Conservation (phyloP, 1,140 invertebrate genomes). For the Octopus sinensis region DNA sequence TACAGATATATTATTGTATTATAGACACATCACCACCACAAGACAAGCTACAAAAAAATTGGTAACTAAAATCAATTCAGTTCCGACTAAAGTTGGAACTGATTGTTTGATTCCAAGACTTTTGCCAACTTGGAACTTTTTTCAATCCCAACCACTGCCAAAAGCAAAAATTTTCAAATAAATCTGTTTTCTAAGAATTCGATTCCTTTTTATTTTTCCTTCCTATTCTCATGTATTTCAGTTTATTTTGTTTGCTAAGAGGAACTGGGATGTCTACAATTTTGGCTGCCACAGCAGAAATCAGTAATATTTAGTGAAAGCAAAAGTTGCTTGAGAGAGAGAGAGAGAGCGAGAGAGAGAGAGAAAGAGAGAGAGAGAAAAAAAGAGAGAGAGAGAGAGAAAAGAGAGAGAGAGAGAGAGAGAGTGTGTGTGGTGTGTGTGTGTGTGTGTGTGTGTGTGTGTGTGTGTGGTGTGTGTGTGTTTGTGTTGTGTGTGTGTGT, state of each 20-base stretch:
- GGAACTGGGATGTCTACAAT: background rate
- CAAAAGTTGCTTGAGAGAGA: background rate
- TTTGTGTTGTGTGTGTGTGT: background rate
- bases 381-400: background rate
- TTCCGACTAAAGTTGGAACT: too few relatives aligned
- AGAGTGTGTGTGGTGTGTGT: background rate
- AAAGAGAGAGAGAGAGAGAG: background rate
- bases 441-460: too few relatives aligned
- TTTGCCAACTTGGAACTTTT: too few relatives aligned
- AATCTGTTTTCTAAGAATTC: background rate
- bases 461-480: too few relatives aligned
- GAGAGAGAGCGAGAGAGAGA: background rate
- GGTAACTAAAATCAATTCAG: too few relatives aligned
- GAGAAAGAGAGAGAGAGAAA: background rate
- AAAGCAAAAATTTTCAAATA: background rate
- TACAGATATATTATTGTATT: too few relatives aligned
- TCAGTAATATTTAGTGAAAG: background rate
- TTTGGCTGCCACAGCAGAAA: background rate
- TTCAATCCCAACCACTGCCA: background rate
- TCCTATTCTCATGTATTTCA: background rate
- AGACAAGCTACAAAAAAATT: too few relatives aligned
- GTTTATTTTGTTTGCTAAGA: background rate
- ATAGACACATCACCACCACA: too few relatives aligned
- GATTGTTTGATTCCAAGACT: too few relatives aligned
- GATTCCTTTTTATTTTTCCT: background rate